Conservation (phyloP, 2,113 vertebrate genomes). For the Tragelaphus buxtoni region DNA sequence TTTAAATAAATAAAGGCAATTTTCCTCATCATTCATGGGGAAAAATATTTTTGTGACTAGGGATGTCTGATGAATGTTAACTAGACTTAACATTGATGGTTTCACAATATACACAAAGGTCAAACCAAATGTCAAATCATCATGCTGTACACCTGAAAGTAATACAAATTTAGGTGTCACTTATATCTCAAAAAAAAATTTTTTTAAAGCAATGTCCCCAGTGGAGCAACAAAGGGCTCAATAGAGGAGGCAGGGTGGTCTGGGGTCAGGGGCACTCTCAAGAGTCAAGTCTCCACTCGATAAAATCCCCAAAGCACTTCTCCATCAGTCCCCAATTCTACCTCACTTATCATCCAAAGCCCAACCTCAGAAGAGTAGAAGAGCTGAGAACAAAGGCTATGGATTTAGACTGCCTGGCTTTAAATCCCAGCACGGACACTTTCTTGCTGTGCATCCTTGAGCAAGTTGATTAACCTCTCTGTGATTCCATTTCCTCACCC, state of each 20-base stretch:
- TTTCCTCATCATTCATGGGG: background rate
- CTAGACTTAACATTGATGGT: background rate
- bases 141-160: background rate
- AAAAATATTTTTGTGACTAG: background rate
- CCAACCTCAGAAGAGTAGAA: background rate
- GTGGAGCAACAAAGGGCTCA: background rate
- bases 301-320: conserved; percentile 5
- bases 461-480: background rate
- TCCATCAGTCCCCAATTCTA: background rate
- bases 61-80: background rate
- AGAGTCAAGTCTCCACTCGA: background rate
- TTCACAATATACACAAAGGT: background rate
- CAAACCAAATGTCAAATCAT: background rate
- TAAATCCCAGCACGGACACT: background rate
- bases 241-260: background rate
- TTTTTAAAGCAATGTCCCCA: background rate
- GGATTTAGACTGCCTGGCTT: background rate
- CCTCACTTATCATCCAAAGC: background rate
- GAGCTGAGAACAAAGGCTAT: background rate
- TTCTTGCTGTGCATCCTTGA: background rate
- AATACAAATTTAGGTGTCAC: background rate
- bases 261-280: rapidly evolving
- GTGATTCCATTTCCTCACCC: background rate
- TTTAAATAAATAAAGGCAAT: background rate
- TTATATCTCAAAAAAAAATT: background rate